Base-by-base conservation (phyloP, 2,888 invertebrate species). In the Allacma fusca region DNA sequence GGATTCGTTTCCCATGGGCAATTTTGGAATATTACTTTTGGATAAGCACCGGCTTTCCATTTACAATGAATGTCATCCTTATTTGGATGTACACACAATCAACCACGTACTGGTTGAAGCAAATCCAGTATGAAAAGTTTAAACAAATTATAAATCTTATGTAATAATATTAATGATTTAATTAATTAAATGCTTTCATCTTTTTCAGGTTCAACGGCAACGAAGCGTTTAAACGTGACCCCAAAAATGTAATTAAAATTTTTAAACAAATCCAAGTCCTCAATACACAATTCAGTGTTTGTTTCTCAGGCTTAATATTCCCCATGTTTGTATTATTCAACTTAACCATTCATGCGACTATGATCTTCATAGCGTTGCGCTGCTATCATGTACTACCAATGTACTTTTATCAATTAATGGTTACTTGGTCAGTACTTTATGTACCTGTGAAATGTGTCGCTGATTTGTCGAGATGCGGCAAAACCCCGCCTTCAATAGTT, bases 91-190 rank as follows among this genome's bases (percentile, higher is more conserved):
- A 70, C 44, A 44, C 28, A 4, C 34, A 26, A 19, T 23, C 23
- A 1, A 70, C 50, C 0, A 44, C 70, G 13, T 70, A 44, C 50
- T 70, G 44, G 70, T 24, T 70, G 12, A n/a, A 24, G 21, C 44
- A 70, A 44, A 24, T 70, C 50, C 34, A 44, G 70, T 70, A 50
- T 16, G 13, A 2, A 24, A 19, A 4, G 2, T 21, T 21, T 21
- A 57, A 9, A 7, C 13, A 57, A 4, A 57, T 57, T 57, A 57
- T 43, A 57, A 21, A 57, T 16, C 13, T 7, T 34, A 16, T 21
- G 5, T 7, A 9, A 34, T 34, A 9, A 34, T 7, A 34, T 9
- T 16, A 7, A 57, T 21, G 21, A 57, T 7, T 57, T 4, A 21
- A 57, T 57, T n/a, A n/a, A 7, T 21, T 7, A n/a, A n/a, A 34